Percentiles rank a stretch among this genome's conserved stretches.
These are phyloP conservation scores for Gouania willdenowi DNA, from an alignment of 2,797 vertebrate genomes.

Conservation along the genomic window DNA sequence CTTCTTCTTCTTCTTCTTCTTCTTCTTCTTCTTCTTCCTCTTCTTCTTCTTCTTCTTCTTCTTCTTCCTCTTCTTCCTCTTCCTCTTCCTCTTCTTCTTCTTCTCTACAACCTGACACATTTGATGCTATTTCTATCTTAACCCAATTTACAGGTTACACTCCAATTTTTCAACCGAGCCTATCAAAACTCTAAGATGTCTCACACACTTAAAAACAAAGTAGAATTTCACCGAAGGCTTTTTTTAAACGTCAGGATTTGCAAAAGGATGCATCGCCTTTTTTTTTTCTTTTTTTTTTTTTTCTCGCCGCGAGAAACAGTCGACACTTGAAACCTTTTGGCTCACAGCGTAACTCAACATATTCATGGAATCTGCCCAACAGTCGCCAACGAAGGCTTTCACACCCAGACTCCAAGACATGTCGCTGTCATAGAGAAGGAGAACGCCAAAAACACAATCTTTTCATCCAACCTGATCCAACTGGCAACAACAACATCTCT, in stretches of 20 bases:
- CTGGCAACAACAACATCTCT: slow-evolving; percentile 1
- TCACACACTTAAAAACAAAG: too few relatives aligned
- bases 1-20: not conserved
- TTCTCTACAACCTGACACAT: slow-evolving; percentile 1
- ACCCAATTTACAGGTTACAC: slow-evolving; percentile 18
- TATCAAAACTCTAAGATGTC: slow-evolving; percentile 26
- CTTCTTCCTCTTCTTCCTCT: not conserved
- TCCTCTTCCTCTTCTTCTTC: not conserved
- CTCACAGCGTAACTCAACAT: not conserved
- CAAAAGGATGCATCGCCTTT: not conserved
- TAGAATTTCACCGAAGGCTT: not conserved
- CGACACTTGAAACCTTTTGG: not conserved
- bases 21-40: not conserved
- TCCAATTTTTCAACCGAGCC: slow-evolving; percentile 15
- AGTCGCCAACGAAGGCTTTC: too few relatives aligned
- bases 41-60: not conserved
- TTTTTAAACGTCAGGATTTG: slow-evolving; percentile 15
- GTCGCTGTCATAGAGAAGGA: too few relatives aligned
- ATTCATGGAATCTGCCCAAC: slow-evolving; percentile 1
- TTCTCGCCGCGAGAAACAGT: not conserved
- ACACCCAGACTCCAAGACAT: too few relatives aligned
- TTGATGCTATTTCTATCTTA: slow-evolving; percentile 12
- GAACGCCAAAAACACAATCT: too few relatives aligned
- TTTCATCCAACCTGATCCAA: not conserved
- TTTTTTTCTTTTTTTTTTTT: not conserved